These are phyloP conservation scores for Varecia variegata DNA, from an alignment of 2,797 vertebrate genomes.

Conservation along the genomic window DNA sequence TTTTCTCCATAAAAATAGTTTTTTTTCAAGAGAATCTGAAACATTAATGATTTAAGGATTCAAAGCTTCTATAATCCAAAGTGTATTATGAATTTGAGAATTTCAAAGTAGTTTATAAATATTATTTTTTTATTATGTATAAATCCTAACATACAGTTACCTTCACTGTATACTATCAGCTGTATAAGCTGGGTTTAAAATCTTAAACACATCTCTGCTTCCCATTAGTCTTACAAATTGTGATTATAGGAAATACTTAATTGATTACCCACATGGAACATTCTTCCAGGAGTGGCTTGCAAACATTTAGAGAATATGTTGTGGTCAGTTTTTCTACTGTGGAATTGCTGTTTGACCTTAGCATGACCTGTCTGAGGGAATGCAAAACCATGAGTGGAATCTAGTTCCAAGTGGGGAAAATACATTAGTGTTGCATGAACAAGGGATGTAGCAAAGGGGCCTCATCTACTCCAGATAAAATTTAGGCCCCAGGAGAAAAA, in stretches of 20 bases:
- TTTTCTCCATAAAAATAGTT: not conserved
- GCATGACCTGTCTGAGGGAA: conserved; percentile 11
- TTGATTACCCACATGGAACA: conserved; percentile 18
- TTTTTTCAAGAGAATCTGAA: conserved; percentile 4
- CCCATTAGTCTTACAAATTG: conserved; percentile 14
- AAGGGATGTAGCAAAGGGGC: not conserved
- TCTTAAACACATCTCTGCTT: conserved; percentile 40
- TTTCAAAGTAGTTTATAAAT: conserved; percentile 24
- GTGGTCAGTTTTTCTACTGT: conserved; percentile 59
- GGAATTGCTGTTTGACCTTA: conserved; percentile 40
- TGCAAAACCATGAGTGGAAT: conserved; percentile 4
- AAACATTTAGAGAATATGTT: conserved; percentile 48
- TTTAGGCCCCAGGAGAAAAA: not conserved
- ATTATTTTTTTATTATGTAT: conserved; percentile 12
- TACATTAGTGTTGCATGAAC: not conserved
- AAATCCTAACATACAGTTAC: not conserved
- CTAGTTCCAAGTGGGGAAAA: not conserved
- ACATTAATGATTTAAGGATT: not conserved
- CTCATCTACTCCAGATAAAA: not conserved
- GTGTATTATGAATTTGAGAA: conserved; percentile 19
- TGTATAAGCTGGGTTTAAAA: conserved; percentile 17
- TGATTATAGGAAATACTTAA: conserved; percentile 46
- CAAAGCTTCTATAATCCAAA: not conserved
- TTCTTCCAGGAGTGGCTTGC: conserved; percentile 38
- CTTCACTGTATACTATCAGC: not conserved